A percentile compares a stretch with the other conserved stretches of the same genome.
Conservation (phyloP, 2,113 vertebrate species). For the Eubucco bourcierii region DNA sequence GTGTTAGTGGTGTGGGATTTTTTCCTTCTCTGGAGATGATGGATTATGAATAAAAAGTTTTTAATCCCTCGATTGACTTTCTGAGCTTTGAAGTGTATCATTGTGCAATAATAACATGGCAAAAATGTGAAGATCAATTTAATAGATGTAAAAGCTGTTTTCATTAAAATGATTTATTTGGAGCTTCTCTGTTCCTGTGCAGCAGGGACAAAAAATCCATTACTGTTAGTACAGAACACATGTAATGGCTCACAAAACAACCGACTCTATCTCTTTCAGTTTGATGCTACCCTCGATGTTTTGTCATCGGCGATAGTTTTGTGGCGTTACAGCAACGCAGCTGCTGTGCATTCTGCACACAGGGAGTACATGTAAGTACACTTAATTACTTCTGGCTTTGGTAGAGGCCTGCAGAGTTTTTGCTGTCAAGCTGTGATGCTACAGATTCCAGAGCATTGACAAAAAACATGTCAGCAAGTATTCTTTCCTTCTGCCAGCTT, state of each 20-base stretch:
- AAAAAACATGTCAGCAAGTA: background rate
- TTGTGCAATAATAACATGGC: background rate
- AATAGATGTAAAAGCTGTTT: background rate
- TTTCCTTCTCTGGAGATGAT: background rate
- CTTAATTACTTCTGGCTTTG: background rate
- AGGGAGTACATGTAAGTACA: constrained; percentile 95
- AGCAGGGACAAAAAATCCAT: background rate
- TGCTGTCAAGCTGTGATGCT: background rate
- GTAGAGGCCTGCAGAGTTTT: background rate
- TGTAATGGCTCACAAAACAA: background rate
- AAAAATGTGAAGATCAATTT: background rate
- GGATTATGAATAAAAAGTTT: background rate
- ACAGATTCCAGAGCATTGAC: background rate
- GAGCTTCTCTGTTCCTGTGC: background rate
- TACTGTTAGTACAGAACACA: background rate
- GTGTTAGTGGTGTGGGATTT: background rate
- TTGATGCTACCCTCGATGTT: constrained; percentile 94
- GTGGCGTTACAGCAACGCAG: constrained; percentile 98
- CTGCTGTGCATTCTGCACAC: constrained; percentile 95
- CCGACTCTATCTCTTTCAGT: constrained; percentile 78
- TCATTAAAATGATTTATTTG: background rate
- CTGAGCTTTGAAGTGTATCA: background rate
- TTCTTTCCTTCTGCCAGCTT: background rate
- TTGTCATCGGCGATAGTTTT: constrained; percentile 94
- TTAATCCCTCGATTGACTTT: background rate